Conservation (phyloP, 2,113 vertebrate genomes). For the Rhinichthys klamathensis region DNA sequence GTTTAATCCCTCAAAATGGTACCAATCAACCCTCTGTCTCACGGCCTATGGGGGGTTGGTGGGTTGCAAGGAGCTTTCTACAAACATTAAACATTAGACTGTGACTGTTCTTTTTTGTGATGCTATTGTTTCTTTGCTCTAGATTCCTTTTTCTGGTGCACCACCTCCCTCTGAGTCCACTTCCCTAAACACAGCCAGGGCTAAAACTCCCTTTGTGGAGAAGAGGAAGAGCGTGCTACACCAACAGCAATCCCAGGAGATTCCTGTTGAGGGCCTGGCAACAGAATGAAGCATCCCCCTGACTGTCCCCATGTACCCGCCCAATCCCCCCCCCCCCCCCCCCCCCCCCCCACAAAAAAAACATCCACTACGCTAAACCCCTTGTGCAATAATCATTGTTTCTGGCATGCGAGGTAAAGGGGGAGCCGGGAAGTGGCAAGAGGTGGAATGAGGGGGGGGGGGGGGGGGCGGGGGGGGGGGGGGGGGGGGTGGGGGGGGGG, state of each 20-base stretch:
- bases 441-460: background rate
- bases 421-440: background rate
- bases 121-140: constrained; percentile 39
- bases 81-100: constrained; percentile 14
- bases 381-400: constrained; percentile 17
- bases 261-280: constrained; percentile 42
- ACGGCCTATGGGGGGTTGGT: no score
- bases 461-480: no score
- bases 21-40: no score
- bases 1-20: no score
- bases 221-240: constrained; percentile 45
- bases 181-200: constrained; percentile 48
- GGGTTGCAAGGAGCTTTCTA: background rate
- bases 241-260: constrained; percentile 33
- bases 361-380: background rate
- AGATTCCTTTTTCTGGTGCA: constrained; percentile 31
- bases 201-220: constrained; percentile 51
- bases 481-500: no score
- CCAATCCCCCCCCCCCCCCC: no score
- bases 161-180: constrained; percentile 32
- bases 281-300: constrained; percentile 33
- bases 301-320: background rate
- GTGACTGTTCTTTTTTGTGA: constrained; percentile 25
- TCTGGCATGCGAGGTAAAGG: background rate
- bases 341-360: background rate